Conservation (phyloP, 35 echinoderm and acorn worm species). For the Ophioderma brevispina region DNA sequence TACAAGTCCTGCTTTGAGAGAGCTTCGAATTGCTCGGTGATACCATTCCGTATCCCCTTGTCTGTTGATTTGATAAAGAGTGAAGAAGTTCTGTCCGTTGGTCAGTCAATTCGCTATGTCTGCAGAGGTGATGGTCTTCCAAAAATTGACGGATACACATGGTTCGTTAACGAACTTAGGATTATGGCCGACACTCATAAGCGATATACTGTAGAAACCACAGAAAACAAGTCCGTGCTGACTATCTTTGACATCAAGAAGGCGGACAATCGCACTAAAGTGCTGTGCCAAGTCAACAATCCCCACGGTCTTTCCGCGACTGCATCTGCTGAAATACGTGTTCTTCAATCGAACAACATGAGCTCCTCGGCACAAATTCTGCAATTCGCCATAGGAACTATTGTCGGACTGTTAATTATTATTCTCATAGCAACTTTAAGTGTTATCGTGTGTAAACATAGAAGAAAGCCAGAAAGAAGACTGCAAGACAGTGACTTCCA, state of each 20-base stretch:
- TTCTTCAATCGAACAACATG: not conserved
- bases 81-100: conserved; percentile 41
- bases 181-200: not conserved
- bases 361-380: not conserved
- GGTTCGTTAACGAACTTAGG: conserved; percentile 13
- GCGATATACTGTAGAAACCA: conserved; percentile 8
- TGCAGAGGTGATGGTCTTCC: conserved; percentile 75
- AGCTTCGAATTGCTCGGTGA: conserved; percentile 54
- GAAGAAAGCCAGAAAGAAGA: not conserved
- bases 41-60: conserved; percentile 67
- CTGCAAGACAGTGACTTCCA: not conserved
- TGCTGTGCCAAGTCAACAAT: conserved; percentile 58
- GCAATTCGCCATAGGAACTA: not conserved
- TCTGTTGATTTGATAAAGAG: conserved; percentile 35
- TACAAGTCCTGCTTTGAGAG: conserved; percentile 64
- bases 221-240: conserved; percentile 42
- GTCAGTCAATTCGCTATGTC: conserved; percentile 58
- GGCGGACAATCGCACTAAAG: conserved; percentile 29
- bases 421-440: not conserved
- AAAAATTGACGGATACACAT: conserved; percentile 34
- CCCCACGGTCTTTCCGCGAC: conserved; percentile 46
- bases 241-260: conserved; percentile 48
- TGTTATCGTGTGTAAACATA: not conserved
- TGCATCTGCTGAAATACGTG: conserved; percentile 37
- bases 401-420: not conserved